Base-by-base conservation (phyloP, 1,140 invertebrate species). In the Scylla paramamosain region DNA sequence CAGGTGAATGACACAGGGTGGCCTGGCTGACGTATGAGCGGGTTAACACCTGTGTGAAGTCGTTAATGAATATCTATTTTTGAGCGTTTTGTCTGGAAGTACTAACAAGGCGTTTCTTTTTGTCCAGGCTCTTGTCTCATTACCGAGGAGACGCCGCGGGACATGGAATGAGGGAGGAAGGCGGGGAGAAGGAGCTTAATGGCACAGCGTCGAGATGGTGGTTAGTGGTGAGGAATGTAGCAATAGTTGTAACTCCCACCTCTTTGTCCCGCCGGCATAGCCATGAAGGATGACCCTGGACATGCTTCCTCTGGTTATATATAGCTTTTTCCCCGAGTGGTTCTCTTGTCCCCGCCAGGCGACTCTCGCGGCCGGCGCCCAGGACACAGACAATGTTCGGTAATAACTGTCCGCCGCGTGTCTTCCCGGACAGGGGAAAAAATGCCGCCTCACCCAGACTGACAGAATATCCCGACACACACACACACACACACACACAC, bases 381-480 rank as follows among this genome's bases (percentile, higher is more conserved):
- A n/a, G 20, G 67, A 77, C 6, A 7, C 67, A 77, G 67, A 25
- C 67, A 77, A 25, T 77, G 67, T n/a, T 77, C 67, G 67, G 67
- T 20, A 77, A 77, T 77, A 77, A 77, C 67, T 77, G 67, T 77
- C 67, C 25, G 67, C 67, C 67, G 25, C 67, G 67, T n/a, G 67
- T 77, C 67, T 77, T 20, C 67, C 25, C 8, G 20, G 67, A 77
- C 67, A n/a, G 67, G 67, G 67, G 6, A 77, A 77, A 77, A 77
- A 77, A n/a, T 77, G 67, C 67, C 67, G 67, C 25, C 67, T 77
- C 67, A 77, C 12, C 67, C 25, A 59, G 20, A n/a, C 67, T 77
- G 67, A 77, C n/a, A n/a, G n/a, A 77, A 77, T 77, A 77, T 77
- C 67, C 67, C 67, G 67, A 77, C 67, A 77, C 67, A 77, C 67